Evolutionary conservation across 2,113 vertebrate species (phyloP).

Genomic region (Neotoma lepida): DNA sequence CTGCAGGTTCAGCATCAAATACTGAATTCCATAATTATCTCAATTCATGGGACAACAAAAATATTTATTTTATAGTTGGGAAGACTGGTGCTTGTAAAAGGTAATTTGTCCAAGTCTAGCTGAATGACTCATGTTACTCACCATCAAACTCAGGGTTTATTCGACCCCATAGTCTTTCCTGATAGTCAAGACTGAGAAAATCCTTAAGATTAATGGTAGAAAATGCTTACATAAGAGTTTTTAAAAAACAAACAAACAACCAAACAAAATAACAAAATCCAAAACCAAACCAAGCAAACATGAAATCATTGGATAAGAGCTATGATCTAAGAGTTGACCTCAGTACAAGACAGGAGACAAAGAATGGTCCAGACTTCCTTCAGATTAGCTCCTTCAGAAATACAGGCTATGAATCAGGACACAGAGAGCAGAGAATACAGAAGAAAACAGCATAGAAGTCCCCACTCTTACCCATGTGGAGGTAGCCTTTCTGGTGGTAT

Average conservation of each 20-base stretch:
- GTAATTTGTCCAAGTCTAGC: not conserved
- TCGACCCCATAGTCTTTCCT: not conserved
- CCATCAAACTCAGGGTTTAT: not conserved
- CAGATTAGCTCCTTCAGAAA: slow-evolving; percentile 21
- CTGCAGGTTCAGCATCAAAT: not conserved
- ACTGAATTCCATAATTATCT: not conserved
- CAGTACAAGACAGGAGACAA: not conserved
- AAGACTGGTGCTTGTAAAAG: not conserved
- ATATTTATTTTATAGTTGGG: not conserved
- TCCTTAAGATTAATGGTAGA: not conserved
- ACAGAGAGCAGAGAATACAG: not conserved
- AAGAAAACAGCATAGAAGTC: not conserved
- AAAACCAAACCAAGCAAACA: not conserved
- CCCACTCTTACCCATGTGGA: not conserved
- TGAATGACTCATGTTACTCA: not conserved
- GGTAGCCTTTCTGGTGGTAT: not conserved
- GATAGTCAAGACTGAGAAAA: not conserved
- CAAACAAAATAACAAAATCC: not conserved
- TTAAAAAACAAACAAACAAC: not conserved
- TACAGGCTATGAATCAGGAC: not conserved
- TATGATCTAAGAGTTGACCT: not conserved
- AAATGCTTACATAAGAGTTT: not conserved
- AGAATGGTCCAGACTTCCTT: not conserved
- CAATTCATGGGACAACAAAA: not conserved
- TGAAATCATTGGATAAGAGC: not conserved